phyloP scores from a whole-genome alignment of 2,888 invertebrate species.

The Clusia tigrina region DNA sequence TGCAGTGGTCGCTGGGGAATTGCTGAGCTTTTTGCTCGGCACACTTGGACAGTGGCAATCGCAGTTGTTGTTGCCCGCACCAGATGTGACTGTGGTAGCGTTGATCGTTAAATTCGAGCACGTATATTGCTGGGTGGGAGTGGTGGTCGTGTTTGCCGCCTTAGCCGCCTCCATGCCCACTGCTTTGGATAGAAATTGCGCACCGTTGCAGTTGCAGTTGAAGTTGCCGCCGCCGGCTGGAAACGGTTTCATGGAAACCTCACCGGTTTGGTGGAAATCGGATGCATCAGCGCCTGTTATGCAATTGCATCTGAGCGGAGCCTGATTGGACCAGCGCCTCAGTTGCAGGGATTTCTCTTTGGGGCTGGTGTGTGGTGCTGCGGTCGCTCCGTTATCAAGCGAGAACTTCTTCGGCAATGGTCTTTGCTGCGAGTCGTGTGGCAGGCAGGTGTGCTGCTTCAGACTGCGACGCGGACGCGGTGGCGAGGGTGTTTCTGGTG shows the following conservation, averaged over 20 bases:
- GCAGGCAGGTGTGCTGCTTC: slow-evolving; percentile 53
- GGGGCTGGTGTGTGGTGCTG: slow-evolving; percentile 9
- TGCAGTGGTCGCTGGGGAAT: slow-evolving; percentile 20
- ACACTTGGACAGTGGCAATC: slow-evolving; percentile 38
- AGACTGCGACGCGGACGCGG: slow-evolving; percentile 52
- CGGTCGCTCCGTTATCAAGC: slow-evolving; percentile 47
- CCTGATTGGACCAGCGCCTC: slow-evolving; percentile 58
- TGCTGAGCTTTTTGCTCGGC: slow-evolving; percentile 39
- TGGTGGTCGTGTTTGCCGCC: slow-evolving; percentile 37
- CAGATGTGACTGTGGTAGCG: slow-evolving; percentile 23
- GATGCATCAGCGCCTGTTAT: slow-evolving; percentile 17
- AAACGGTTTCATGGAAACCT: not conserved
- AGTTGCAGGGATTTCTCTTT: slow-evolving; percentile 30
- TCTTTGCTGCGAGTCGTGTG: slow-evolving; percentile 32
- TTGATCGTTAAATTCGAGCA: slow-evolving; percentile 40
- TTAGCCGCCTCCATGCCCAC: slow-evolving; percentile 46
- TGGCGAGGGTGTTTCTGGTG: slow-evolving; percentile 55
- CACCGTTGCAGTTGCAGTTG: slow-evolving; percentile 21
- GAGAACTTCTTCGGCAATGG: slow-evolving; percentile 54
- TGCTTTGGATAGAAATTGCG: slow-evolving; percentile 28
- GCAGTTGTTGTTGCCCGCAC: slow-evolving; percentile 25
- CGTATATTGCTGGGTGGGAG: slow-evolving; percentile 36
- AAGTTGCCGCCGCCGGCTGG: slow-evolving; percentile 21
- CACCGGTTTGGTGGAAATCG: not conserved
- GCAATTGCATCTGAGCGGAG: slow-evolving; percentile 50